Evolutionary conservation across 2,797 vertebrate species (phyloP).

Genomic region (Falco columbarius): DNA sequence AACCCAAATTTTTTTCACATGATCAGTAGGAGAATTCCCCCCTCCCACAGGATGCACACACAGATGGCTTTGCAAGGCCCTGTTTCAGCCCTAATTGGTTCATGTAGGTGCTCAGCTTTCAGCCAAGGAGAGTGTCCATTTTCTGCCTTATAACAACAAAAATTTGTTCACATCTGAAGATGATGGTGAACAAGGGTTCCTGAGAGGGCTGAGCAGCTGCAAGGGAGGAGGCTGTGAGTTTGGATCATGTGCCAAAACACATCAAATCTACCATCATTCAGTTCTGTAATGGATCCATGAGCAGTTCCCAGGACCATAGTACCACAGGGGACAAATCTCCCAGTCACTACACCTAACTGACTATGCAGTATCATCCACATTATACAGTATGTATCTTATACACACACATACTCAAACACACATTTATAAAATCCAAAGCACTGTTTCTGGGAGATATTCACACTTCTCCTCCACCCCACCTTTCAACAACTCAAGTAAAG

Average conservation of each 20-base stretch:
- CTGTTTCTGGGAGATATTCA: background rate
- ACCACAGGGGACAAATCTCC: background rate
- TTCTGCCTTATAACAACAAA: background rate
- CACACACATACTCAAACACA: rapidly evolving
- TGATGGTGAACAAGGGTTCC: background rate
- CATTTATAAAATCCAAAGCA: background rate
- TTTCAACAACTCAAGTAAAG: background rate
- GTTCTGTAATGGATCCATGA: background rate
- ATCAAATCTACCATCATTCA: background rate
- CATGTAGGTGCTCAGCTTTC: background rate
- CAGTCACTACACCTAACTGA: background rate
- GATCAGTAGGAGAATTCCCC: background rate
- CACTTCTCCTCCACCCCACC: background rate
- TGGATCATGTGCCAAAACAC: background rate
- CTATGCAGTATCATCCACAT: background rate
- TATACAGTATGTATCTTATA: background rate
- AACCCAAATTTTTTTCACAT: background rate
- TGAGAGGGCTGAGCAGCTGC: background rate
- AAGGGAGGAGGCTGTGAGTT: background rate
- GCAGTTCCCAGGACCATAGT: background rate
- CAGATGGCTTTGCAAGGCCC: background rate
- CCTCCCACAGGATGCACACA: background rate
- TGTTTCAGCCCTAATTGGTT: background rate
- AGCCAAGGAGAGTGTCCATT: background rate
- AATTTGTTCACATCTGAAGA: background rate